Evolutionary conservation across 92 coral and sea anemone species (phyloP), one percentile per base, ranked within the genome.

Genomic region (Porites lobata): DNA sequence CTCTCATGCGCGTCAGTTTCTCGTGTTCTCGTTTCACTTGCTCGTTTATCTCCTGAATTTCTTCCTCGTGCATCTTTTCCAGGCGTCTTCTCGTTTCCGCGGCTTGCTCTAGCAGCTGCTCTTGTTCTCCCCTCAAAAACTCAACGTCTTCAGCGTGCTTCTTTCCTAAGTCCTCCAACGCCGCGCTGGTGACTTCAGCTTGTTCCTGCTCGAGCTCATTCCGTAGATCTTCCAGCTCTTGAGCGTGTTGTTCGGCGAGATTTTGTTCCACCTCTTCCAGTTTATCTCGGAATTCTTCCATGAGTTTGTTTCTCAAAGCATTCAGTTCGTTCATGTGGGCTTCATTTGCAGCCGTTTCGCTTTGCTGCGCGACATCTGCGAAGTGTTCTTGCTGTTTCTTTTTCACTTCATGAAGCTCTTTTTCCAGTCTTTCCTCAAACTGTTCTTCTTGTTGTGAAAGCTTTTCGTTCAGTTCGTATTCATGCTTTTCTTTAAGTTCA

Each of bases 141-240:
- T 91, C 92, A 38, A 95, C 50, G 65, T 95, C 97, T 17, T 87
- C 93, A 2, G 93, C 92, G 68, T 98, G 98, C 57, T 82, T 94
- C 64, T 77, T 77, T 43, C 95, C 98, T 53, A 98, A 81, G 65
- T 94, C 98, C 61, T 95, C 98, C 24, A 98, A 80, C n/a, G 95
- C 87, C 9, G 96, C 92, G 19, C 88, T 86, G 15, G 96, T 90
- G 51, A 94, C 93, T 82, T 89, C 98, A 69, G 85, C 92, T 19
- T 92, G 83, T 79, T 95, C 96, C 84, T 80, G 86, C 54, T 98
- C 99, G 0, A 98, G 90, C 76, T 90, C 94, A 65, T 87, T 90
- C 38, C 95, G 91, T 20, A 95, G 68, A 52, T 91, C 92, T 26
- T 94, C 96, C 13, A 94, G 19, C 65, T 92, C 96, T 38, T 81